phyloP scores from a whole-genome alignment of 2,888 invertebrate genomes.

The Shargacucullia verbasci region DNA sequence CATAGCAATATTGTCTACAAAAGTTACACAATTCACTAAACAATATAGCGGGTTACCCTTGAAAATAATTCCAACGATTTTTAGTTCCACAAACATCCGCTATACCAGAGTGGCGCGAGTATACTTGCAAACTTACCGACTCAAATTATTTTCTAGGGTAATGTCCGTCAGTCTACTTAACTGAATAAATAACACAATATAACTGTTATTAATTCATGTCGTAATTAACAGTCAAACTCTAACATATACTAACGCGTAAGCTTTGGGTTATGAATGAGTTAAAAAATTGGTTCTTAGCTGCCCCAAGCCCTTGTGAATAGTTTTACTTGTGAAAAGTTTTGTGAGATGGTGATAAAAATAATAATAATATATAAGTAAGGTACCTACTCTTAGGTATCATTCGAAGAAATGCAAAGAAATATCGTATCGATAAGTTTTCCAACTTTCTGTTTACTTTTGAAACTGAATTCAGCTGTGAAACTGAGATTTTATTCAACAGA shows the following conservation, averaged over 20 bases:
- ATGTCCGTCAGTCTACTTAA: conserved; percentile 47
- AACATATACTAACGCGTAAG: conserved; percentile 63
- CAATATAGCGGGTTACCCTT: conserved; percentile 4
- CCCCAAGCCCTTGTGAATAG: conserved; percentile 59
- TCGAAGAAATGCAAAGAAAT: too few relatives aligned
- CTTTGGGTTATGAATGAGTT: conserved; percentile 75
- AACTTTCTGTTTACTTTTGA: too few relatives aligned
- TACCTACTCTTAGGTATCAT: conserved; percentile 20
- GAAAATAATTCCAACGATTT: too few relatives aligned
- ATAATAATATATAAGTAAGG: not conserved
- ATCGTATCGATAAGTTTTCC: too few relatives aligned
- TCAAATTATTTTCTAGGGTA: too few relatives aligned
- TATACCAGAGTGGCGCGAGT: too few relatives aligned
- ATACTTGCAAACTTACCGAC: too few relatives aligned
- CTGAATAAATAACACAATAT: conserved; percentile 54
- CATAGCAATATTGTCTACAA: conserved; percentile 36
- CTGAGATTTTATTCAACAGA: too few relatives aligned
- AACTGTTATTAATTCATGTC: conserved; percentile 68
- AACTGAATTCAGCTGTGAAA: too few relatives aligned
- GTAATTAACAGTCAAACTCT: conserved; percentile 67
- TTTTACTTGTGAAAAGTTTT: conserved; percentile 64
- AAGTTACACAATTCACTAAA: conserved; percentile 35
- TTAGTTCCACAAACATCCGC: too few relatives aligned
- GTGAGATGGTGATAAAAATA: not conserved
- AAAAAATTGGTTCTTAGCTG: conserved; percentile 69